Conservation (phyloP, 1,140 invertebrate genomes). For the Cardiocondyla obscurior region DNA sequence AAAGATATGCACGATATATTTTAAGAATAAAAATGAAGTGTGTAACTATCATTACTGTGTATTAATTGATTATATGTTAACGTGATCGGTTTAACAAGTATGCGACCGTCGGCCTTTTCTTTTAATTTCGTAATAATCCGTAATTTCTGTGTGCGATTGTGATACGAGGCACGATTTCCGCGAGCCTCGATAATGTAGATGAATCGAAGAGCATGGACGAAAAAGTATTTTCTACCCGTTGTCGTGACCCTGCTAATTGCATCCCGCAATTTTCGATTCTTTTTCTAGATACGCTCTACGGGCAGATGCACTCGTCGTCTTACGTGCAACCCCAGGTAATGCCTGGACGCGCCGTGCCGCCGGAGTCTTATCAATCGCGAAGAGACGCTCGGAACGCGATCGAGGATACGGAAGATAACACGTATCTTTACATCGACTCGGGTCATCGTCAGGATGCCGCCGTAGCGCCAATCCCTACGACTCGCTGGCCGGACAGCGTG, state of each 20-base stretch:
- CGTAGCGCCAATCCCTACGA: neutral
- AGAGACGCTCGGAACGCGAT: neutral
- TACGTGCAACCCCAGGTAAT: constrained; percentile 41
- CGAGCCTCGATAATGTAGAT: constrained; percentile 37
- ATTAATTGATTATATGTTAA: neutral
- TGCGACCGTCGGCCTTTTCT: neutral
- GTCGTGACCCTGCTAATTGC: constrained; percentile 44
- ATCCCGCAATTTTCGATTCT: constrained; percentile 58
- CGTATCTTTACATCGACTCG: constrained; percentile 45
- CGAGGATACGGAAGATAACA: constrained; percentile 49
- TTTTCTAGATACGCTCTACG: constrained; percentile 70
- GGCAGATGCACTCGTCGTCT: constrained; percentile 54
- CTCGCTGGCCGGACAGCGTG: constrained; percentile 57
- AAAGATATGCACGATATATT: too few relatives aligned
- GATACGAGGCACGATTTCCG: neutral
- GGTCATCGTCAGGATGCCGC: constrained; percentile 20
- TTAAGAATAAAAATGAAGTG: neutral
- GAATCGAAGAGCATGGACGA: constrained; percentile 60
- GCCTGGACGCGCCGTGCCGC: neutral
- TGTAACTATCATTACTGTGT: neutral
- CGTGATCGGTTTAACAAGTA: neutral
- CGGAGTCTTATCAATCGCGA: constrained; percentile 31
- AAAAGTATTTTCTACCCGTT: constrained; percentile 58
- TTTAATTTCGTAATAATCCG: neutral
- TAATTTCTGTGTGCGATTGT: neutral